Evolutionary conservation across 1,140 invertebrate genomes (phyloP), one percentile per base, ranked within the genome.

Genomic region (Platyura marginata): DNA sequence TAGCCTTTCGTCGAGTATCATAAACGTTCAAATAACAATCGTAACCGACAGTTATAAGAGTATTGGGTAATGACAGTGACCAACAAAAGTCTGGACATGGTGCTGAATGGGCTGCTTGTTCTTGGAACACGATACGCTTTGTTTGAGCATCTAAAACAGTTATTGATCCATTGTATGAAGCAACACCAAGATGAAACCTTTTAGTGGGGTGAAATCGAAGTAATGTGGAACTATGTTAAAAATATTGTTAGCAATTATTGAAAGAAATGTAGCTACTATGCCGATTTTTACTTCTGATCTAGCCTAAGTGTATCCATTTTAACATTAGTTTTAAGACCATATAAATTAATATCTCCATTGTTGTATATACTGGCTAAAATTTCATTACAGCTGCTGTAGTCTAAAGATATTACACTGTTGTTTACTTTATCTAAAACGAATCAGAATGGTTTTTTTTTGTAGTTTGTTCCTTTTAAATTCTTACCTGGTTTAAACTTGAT

Each of bases 21-120:
- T 57, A 61, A 21, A 61, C 51, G 47, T 61, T 61, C 3, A 61
- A 53, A 22, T 49, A 50, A 42, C 52, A 59, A 43, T 61, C 58
- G 40, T 56, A 61, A 0, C 59, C 59, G 39, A 54, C 56, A 37
- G 51, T 57, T 42, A 60, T 48, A 42, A 61, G 46, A 33, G 55
- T 37, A 19, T 54, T 48, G 3, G 55, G 56, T 21, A 49, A 50
- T 0, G 44, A 37, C 2, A 42, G 33, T 19, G 51, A 57, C 54
- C 57, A 59, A 25, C 46, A 52, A 1, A 61, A 43, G 44, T 61
- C 59, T 8, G 55, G 48, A 29, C 56, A 59, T 2, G 58, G 58
- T 3, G 58, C 55, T 34, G 44, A 46, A 44, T 61, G 59, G 5
- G 55, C 54, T 34, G 59, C 51, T 8, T 18, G 34, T 6, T 51